Conservation (phyloP, 2,113 vertebrate genomes). For the Otis tarda region DNA sequence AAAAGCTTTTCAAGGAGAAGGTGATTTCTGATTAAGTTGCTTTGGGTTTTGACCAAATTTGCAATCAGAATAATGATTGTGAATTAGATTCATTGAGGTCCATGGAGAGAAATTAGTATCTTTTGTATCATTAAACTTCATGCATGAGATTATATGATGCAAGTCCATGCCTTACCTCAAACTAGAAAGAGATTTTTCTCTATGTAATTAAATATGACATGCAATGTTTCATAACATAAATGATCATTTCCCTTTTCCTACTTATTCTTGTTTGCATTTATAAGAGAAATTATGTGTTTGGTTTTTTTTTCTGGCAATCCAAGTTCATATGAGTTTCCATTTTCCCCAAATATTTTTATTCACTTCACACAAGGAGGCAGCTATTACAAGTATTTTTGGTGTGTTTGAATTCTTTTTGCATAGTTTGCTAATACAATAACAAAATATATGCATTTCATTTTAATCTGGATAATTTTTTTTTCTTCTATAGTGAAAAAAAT, state of each 20-base stretch:
- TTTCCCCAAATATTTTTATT: not conserved
- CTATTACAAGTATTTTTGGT: not conserved
- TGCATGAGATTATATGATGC: not conserved
- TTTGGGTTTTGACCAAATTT: not conserved
- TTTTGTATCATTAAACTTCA: not conserved
- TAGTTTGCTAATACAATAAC: not conserved
- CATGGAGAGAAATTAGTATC: not conserved
- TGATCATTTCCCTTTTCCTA: not conserved
- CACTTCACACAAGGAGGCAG: not conserved
- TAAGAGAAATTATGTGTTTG: not conserved
- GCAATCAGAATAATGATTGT: not conserved
- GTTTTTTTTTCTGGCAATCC: not conserved
- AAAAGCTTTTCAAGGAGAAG: not conserved
- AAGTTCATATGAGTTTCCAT: not conserved
- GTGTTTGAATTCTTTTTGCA: not conserved
- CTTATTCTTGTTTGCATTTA: not conserved
- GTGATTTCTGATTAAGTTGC: not conserved
- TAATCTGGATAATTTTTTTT: slow-evolving; percentile 33
- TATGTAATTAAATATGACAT: not conserved
- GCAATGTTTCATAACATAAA: accelerated
- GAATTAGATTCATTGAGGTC: not conserved
- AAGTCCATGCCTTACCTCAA: not conserved
- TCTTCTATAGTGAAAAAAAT: not conserved
- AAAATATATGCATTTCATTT: not conserved
- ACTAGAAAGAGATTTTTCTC: not conserved